Evolutionary conservation across 2,113 vertebrate species (phyloP).

Genomic region (Ploceus nigricollis): DNA sequence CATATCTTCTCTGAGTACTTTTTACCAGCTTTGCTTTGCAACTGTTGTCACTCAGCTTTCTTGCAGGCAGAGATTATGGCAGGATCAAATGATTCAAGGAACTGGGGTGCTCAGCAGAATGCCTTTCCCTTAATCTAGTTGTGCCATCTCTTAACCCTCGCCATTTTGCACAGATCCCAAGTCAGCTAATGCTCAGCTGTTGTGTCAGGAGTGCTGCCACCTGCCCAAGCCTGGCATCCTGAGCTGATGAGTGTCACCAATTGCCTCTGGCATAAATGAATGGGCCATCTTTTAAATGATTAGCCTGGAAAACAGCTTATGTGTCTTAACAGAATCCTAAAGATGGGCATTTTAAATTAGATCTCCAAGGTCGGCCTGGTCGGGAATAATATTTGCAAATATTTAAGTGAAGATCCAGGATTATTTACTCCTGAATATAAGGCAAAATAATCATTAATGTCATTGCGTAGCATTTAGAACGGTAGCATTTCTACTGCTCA

Average conservation of each 20-base stretch:
- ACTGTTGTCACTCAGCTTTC: neutral
- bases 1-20: neutral
- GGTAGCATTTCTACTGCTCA: neutral
- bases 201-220: neutral
- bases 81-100: neutral
- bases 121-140: neutral
- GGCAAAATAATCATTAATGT: neutral
- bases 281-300: neutral
- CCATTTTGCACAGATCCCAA: neutral
- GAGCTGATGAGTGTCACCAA: neutral
- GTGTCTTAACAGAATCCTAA: neutral
- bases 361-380: neutral
- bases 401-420: neutral
- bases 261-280: neutral
- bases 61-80: neutral
- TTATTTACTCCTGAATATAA: neutral
- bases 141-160: neutral
- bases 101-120: neutral
- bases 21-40: neutral
- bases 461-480: neutral
- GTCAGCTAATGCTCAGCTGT: constrained; percentile 53
- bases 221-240: neutral
- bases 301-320: neutral
- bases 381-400: neutral
- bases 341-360: neutral